Evolutionary conservation across 2,113 vertebrate genomes (phyloP).

Genomic region (Calypte anna): DNA sequence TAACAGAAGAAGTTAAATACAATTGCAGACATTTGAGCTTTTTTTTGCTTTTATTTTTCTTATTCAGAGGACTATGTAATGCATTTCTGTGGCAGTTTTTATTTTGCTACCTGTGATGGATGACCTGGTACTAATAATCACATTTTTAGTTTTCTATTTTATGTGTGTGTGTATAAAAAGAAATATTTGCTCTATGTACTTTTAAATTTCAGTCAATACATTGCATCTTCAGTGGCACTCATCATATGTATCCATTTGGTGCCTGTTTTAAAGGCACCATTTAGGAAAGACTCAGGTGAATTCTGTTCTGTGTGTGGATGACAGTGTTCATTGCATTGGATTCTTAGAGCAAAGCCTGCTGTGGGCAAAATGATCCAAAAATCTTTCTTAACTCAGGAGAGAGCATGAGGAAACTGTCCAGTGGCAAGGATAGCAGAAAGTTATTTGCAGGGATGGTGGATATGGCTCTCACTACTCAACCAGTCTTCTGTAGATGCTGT

Average conservation of each 20-base stretch:
- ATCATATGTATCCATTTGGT: neutral
- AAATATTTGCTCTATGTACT: neutral
- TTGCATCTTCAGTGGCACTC: neutral
- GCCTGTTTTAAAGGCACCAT: slow-evolving; percentile 39
- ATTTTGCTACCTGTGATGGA: neutral
- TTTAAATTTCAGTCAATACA: neutral
- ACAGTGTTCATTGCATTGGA: slow-evolving; percentile 15
- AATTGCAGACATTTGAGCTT: neutral
- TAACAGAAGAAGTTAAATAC: neutral
- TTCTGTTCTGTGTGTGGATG: neutral
- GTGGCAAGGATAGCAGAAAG: neutral
- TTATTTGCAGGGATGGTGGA: neutral
- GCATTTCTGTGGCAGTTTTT: slow-evolving; percentile 34
- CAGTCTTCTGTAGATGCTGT: neutral
- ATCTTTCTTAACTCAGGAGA: slow-evolving; percentile 47
- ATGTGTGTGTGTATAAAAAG: neutral
- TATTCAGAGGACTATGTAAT: neutral
- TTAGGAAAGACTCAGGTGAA: slow-evolving; percentile 22
- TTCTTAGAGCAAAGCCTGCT: slow-evolving; percentile 17
- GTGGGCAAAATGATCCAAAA: slow-evolving; percentile 33
- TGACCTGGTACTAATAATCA: neutral
- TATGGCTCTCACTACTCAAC: neutral
- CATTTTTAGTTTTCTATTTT: slow-evolving; percentile 34
- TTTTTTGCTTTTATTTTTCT: neutral
- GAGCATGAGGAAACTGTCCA: neutral